Percentiles rank a stretch among this genome's conserved stretches.
Conservation (phyloP, 2,888 invertebrate species). For the Polymixis flavicincta region DNA sequence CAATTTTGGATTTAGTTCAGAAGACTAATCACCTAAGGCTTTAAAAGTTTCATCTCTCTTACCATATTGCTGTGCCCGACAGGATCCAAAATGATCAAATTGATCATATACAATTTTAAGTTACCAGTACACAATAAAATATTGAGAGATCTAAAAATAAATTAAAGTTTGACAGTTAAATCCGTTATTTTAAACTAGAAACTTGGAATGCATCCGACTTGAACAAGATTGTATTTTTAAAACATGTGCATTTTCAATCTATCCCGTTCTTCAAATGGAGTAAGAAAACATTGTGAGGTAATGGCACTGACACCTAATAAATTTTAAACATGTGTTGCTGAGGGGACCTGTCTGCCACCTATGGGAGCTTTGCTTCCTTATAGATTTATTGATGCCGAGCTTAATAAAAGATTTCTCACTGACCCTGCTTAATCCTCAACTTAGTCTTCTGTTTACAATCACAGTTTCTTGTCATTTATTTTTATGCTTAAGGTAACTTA, state of each 20-base stretch:
- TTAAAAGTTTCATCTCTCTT: no score
- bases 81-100: no score
- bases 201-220: slow-evolving; percentile 6
- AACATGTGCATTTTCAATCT: slow-evolving; percentile 54
- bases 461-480: not conserved
- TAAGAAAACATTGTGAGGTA: slow-evolving; percentile 57
- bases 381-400: slow-evolving; percentile 37
- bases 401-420: slow-evolving; percentile 41
- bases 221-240: slow-evolving; percentile 28
- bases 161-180: not conserved
- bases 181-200: slow-evolving; percentile 22
- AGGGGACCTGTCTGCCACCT: slow-evolving; percentile 24
- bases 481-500: not conserved
- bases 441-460: not conserved
- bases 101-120: no score
- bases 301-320: slow-evolving; percentile 53
- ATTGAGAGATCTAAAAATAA: no score
- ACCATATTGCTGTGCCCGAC: no score
- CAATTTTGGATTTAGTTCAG: no score
- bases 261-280: slow-evolving; percentile 45
- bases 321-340: slow-evolving; percentile 55
- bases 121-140: no score
- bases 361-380: slow-evolving; percentile 19
- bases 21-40: no score
- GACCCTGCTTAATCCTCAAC: slow-evolving; percentile 32